phyloP scores from a whole-genome alignment of 2,888 invertebrate genomes.

The Asteroscopus sphinx region DNA sequence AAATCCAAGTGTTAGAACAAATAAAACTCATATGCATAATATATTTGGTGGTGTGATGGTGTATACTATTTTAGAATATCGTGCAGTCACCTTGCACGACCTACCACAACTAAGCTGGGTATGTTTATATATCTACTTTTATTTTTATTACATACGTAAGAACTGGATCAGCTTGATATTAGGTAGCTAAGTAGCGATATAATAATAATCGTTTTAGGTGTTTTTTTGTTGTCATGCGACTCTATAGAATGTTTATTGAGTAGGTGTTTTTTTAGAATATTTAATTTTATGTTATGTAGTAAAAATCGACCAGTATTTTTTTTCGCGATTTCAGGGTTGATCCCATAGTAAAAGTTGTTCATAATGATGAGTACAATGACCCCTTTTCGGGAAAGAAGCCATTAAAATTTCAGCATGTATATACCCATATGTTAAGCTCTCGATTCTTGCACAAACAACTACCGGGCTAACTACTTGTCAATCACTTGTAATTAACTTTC shows the following conservation, averaged over 20 bases:
- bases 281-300: too few relatives aligned
- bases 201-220: slow-evolving; percentile 3
- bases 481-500: too few relatives aligned
- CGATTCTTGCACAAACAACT: too few relatives aligned
- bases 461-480: too few relatives aligned
- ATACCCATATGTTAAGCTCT: too few relatives aligned
- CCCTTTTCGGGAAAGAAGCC: too few relatives aligned
- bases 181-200: not conserved
- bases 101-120: slow-evolving; percentile 31
- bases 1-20: slow-evolving; percentile 1
- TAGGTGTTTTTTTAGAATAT: slow-evolving; percentile 2
- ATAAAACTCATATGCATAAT: slow-evolving; percentile 19
- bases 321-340: too few relatives aligned
- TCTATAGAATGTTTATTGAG: not conserved
- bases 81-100: slow-evolving; percentile 47
- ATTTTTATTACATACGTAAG: slow-evolving; percentile 20
- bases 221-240: not conserved
- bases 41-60: too few relatives aligned
- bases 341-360: too few relatives aligned
- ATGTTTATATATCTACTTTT: slow-evolving; percentile 1
- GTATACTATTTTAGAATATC: slow-evolving; percentile 1
- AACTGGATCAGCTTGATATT: slow-evolving; percentile 28
- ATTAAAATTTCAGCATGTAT: too few relatives aligned
- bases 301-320: too few relatives aligned
- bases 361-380: too few relatives aligned